Evolutionary conservation across 2,113 vertebrate genomes (phyloP).

Genomic region (Climacteris rufus): DNA sequence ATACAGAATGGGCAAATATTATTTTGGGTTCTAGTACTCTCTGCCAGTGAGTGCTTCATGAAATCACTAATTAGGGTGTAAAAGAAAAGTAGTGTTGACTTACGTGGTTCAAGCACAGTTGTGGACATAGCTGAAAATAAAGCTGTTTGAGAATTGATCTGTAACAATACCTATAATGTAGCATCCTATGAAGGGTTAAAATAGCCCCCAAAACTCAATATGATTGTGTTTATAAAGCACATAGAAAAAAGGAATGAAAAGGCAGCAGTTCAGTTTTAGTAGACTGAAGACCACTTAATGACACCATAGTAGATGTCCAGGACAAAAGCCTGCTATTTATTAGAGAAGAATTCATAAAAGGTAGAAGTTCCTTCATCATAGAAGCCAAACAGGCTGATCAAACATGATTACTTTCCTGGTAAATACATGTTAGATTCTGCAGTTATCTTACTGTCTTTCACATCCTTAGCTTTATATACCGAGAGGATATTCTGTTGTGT

Average conservation of each 20-base stretch:
- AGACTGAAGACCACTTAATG: background rate
- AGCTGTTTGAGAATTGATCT: background rate
- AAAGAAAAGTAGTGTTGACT: background rate
- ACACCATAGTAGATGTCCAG: background rate
- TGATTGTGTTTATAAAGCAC: background rate
- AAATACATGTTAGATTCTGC: background rate
- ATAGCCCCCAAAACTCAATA: background rate
- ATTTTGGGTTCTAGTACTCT: background rate
- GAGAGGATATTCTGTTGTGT: background rate
- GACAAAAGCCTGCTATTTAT: background rate
- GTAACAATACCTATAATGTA: background rate
- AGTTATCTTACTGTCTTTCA: background rate
- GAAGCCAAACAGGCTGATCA: background rate
- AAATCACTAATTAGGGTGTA: background rate
- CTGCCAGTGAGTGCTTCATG: background rate
- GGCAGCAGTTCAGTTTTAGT: background rate
- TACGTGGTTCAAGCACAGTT: background rate
- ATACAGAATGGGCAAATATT: background rate
- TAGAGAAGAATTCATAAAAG: background rate
- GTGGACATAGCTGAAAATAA: background rate
- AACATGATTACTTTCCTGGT: background rate
- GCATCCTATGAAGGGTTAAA: background rate
- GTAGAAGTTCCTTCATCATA: background rate
- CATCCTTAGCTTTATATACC: background rate
- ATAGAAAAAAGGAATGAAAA: background rate